Evolutionary conservation across 2,797 vertebrate genomes (phyloP).

Genomic region (Decapterus maruadsi): DNA sequence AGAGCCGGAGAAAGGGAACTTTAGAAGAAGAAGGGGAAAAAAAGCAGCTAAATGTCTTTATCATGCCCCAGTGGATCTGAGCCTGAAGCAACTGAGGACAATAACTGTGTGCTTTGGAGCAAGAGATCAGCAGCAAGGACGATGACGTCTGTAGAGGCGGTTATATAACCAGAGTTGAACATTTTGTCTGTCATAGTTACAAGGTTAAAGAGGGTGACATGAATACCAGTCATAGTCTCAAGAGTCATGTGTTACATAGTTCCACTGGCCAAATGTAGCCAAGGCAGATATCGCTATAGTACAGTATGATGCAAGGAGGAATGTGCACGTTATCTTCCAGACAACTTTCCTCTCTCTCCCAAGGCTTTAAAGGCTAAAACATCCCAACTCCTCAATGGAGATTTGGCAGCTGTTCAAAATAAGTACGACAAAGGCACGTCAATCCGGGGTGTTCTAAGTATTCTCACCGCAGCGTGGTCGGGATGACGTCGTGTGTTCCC

Average conservation of each 20-base stretch:
- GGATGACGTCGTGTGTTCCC: not conserved
- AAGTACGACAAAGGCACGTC: not conserved
- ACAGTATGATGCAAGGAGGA: constrained; percentile 3
- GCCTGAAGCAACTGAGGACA: constrained; percentile 72
- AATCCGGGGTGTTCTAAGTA: not conserved
- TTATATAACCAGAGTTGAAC: constrained; percentile 86
- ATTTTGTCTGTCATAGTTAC: constrained; percentile 82
- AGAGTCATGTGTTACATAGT: constrained; percentile 81
- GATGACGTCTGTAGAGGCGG: constrained; percentile 77
- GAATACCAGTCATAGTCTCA: constrained; percentile 80
- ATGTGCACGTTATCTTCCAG: constrained; percentile 8
- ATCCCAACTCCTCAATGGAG: not conserved
- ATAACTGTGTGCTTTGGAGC: constrained; percentile 73
- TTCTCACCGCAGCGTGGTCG: not conserved
- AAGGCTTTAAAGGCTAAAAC: constrained; percentile 13
- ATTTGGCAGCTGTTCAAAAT: constrained; percentile 4
- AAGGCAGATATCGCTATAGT: constrained; percentile 1
- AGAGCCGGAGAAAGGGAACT: constrained; percentile 15
- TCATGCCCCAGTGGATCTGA: constrained; percentile 57
- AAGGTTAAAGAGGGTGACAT: constrained; percentile 82
- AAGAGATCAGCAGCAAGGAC: constrained; percentile 71
- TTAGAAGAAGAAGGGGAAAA: constrained; percentile 11
- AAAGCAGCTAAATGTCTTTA: constrained; percentile 67
- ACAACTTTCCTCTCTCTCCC: constrained; percentile 3
- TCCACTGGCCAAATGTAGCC: constrained; percentile 46